Conservation (phyloP, 2,888 invertebrate species). For the Himalopsyche anomala region DNA sequence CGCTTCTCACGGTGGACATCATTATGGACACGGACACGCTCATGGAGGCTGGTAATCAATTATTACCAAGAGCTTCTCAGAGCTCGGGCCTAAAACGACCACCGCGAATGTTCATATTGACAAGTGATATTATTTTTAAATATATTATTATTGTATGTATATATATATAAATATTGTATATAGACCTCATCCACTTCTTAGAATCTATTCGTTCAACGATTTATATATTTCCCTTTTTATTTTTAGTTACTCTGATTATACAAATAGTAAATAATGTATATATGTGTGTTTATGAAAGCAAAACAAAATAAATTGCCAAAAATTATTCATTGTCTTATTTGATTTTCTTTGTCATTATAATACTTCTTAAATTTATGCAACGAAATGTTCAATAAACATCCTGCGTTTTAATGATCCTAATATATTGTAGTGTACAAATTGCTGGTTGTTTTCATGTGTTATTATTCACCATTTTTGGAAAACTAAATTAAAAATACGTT, state of each 20-base stretch:
- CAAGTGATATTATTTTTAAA: background rate
- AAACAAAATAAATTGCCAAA: background rate
- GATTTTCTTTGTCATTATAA: no score
- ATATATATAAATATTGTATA: no score
- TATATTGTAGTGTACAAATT: no score
- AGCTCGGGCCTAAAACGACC: constrained; percentile 19
- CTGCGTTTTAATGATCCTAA: no score
- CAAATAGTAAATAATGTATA: background rate
- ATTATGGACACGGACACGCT: constrained; percentile 3
- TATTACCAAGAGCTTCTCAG: background rate
- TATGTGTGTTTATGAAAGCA: background rate
- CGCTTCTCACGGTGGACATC: constrained; percentile 40
- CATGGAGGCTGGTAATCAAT: constrained; percentile 24
- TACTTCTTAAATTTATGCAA: no score
- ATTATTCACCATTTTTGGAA: no score
- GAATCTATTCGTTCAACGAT: no score
- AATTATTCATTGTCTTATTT: background rate
- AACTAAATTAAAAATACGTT: no score
- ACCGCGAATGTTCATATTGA: constrained; percentile 41
- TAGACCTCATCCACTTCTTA: no score
- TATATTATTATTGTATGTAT: no score
- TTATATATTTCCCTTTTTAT: background rate
- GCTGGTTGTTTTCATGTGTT: no score
- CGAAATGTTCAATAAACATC: no score
- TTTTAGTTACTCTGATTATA: background rate